phyloP scores from a whole-genome alignment of 2,797 vertebrate species.

The Sebastes hubbsi region DNA sequence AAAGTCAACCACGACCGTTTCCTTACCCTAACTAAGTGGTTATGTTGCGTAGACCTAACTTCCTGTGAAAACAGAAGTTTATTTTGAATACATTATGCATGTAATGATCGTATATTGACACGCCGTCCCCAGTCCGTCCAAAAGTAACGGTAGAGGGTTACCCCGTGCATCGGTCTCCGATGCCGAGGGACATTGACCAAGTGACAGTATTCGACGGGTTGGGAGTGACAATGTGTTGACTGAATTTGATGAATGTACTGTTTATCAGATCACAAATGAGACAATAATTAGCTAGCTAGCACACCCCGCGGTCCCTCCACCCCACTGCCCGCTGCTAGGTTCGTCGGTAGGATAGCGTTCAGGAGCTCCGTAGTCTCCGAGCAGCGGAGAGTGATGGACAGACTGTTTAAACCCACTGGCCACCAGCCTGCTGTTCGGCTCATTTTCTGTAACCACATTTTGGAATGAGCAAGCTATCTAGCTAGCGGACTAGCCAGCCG shows the following conservation, averaged over 20 bases:
- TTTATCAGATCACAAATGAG: neutral
- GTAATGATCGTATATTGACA: no score
- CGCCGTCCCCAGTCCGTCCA: no score
- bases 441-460: neutral
- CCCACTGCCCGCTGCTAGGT: neutral
- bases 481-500: neutral
- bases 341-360: neutral
- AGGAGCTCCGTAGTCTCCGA: neutral
- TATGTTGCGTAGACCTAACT: no score
- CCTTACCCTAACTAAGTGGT: no score
- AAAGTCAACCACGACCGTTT: no score
- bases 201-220: no score
- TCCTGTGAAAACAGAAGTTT: no score
- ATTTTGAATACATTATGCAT: no score
- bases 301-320: neutral
- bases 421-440: neutral
- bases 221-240: no score
- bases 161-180: no score
- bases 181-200: accelerated
- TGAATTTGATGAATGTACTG: neutral
- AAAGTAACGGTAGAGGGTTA: no score
- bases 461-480: neutral
- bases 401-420: neutral
- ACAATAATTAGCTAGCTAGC: neutral
- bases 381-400: neutral